Base-by-base conservation (phyloP, 2,797 vertebrate species). In the Cirrhinus molitorella region DNA sequence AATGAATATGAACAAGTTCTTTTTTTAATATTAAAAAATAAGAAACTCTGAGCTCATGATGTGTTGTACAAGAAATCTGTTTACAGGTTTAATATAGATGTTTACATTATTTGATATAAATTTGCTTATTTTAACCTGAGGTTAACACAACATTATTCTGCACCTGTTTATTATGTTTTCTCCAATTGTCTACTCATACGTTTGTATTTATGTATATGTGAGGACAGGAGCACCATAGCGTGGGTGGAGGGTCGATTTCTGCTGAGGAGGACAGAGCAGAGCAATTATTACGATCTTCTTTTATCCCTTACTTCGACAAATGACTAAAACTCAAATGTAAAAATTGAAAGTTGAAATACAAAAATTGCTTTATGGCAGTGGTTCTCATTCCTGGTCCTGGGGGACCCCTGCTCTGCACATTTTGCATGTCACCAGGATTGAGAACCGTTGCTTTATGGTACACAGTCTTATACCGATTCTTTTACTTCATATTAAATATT, bases 111-210 rank as follows among this genome's bases (percentile, higher is more conserved):
- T 23, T 70, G 12, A 23, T 16, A 31, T 70, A 47, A 40, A 25
- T 25, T 31, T 28, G 4, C 9, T 28, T 28, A 49, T 19, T 4
- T 49, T 49, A 71, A 12, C 45, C 16, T 2, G 0, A 72, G 23
- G 45, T 51, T 25, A 31, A 49, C 68, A 71, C 23, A 71, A 71
- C 40, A 68, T 68, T 16, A 45, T 25, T 70, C 40, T 70, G n/a
- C 13, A 45, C 40, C 66, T 23, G 40, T 6, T 40, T 40, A 63
- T 63, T 34, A 68, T n/a, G 7, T 68, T 45, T 45, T 43, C 12
- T 4, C 14, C 37, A 23, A 43, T 68, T 45, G 8, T 1, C 7
- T 5, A 21, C 37, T 43, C 37, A 43, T 43, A 14, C 3, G 3
- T 68, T 68, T 3, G 7, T 70, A n/a, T 70, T 47, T 70, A 47